Evolutionary conservation across 2,113 vertebrate species (phyloP).

Genomic region (Bos taurus): ARS-UCD2.0 NC_037329.1:116651001-116651500

Average conservation of each 20-base stretch:
- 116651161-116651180: background rate
- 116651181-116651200: background rate
- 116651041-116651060: background rate
- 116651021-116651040: background rate
- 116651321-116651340: background rate
- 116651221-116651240: background rate
- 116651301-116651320: background rate
- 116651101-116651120: background rate
- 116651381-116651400: background rate
- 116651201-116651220: background rate
- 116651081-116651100: accelerated
- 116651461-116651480: background rate
- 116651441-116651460: background rate
- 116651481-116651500: background rate
- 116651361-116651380: background rate
- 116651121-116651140: background rate
- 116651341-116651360: background rate
- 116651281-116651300: background rate
- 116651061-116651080: background rate
- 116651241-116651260: background rate
- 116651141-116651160: background rate
- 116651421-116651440: background rate
- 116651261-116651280: background rate
- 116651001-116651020: background rate
- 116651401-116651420: background rate